Conservation (phyloP, 2,888 invertebrate genomes). For the Cyclophora punctaria region DNA sequence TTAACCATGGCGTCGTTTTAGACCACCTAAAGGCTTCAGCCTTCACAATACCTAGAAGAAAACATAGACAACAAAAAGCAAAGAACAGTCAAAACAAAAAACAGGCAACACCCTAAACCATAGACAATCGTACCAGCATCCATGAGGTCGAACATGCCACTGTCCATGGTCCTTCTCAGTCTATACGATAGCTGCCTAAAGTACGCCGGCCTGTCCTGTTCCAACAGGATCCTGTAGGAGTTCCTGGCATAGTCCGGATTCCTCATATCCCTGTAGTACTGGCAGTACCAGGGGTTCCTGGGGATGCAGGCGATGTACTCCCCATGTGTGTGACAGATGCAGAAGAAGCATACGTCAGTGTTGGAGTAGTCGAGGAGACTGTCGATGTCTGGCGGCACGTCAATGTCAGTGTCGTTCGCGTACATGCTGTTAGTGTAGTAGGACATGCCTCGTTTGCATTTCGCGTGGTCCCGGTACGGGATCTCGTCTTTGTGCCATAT, state of each 20-base stretch:
- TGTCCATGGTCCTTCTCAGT: slow-evolving; percentile 56
- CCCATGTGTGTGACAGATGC: slow-evolving; percentile 44
- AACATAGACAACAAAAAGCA: slow-evolving; percentile 3
- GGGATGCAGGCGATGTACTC: slow-evolving; percentile 32
- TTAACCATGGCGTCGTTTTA: too few species aligned
- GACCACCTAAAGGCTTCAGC: too few species aligned
- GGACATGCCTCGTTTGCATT: slow-evolving; percentile 43
- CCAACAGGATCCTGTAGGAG: slow-evolving; percentile 33
- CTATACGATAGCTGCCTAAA: slow-evolving; percentile 50
- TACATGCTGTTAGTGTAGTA: slow-evolving; percentile 51
- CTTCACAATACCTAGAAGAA: slow-evolving; percentile 1
- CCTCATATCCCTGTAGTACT: slow-evolving; percentile 38
- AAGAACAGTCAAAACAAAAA: slow-evolving; percentile 15
- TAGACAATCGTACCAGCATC: slow-evolving; percentile 17
- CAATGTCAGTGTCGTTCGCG: slow-evolving; percentile 45
- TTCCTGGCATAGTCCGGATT: slow-evolving; percentile 24
- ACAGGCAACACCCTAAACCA: slow-evolving; percentile 13
- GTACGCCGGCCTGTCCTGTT: slow-evolving; percentile 49
- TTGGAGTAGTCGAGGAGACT: slow-evolving; percentile 41
- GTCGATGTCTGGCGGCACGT: slow-evolving; percentile 29
- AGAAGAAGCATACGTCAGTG: slow-evolving; percentile 40
- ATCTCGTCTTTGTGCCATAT: slow-evolving; percentile 64
- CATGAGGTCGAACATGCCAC: slow-evolving; percentile 42
- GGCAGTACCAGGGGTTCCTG: slow-evolving; percentile 44
- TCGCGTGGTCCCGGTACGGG: slow-evolving; percentile 42